These are phyloP conservation scores for Erebia aethiops DNA, from an alignment of 2,888 invertebrate genomes.

Conservation along the genomic window DNA sequence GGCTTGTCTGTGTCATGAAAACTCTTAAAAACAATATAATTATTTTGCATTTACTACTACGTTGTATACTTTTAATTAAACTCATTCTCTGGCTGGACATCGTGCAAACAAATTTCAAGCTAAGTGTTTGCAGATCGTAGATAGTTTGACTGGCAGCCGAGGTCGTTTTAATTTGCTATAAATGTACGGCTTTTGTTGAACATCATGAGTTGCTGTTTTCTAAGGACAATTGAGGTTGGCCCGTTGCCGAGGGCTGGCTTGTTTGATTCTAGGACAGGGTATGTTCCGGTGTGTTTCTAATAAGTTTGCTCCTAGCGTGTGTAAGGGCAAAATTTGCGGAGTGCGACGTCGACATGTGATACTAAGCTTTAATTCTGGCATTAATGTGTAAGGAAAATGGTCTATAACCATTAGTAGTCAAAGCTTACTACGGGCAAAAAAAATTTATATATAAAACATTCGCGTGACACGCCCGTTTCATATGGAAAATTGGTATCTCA, in stretches of 20 bases:
- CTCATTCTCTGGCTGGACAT: not conserved
- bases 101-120: slow-evolving; percentile 13
- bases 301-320: no score
- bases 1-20: not conserved
- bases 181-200: slow-evolving; percentile 6
- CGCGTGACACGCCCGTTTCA: no score
- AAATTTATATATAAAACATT: no score
- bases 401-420: not conserved
- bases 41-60: no score
- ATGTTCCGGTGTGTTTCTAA: not conserved
- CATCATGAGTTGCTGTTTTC: slow-evolving; percentile 10
- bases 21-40: not conserved
- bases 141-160: slow-evolving; percentile 28
- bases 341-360: no score
- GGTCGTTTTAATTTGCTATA: slow-evolving; percentile 25
- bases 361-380: no score
- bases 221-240: not conserved
- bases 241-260: not conserved
- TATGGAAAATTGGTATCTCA: no score
- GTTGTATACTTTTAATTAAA: not conserved
- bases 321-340: no score
- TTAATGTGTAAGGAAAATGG: not conserved
- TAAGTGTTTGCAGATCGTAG: slow-evolving; percentile 22
- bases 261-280: not conserved
- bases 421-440: no score